Conservation (phyloP, 2,888 invertebrate genomes). For the Sminthurides aquaticus region DNA sequence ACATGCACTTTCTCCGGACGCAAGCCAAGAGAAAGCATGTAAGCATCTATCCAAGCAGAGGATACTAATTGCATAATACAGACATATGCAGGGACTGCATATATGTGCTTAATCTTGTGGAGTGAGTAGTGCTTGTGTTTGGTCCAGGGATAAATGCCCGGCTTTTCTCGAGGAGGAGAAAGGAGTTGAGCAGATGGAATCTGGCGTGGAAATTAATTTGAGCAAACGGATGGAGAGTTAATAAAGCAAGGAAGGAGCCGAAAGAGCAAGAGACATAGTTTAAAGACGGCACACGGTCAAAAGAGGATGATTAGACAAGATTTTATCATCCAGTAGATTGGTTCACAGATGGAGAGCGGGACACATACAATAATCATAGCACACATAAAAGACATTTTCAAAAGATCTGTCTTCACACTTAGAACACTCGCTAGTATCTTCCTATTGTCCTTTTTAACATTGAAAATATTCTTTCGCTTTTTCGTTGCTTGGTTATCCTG, state of each 20-base stretch:
- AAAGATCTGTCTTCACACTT: constrained; percentile 16
- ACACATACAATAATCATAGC: constrained; percentile 40
- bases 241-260: constrained; percentile 44
- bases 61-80: no score
- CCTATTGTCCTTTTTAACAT: background rate
- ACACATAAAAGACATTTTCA: constrained; percentile 27
- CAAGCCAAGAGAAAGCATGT: background rate
- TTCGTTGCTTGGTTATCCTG: no score
- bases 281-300: constrained; percentile 33
- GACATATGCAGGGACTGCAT: no score
- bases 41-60: background rate
- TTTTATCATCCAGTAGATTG: constrained; percentile 41
- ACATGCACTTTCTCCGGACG: background rate
- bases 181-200: constrained; percentile 1
- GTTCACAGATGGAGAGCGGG: constrained; percentile 42
- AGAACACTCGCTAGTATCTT: background rate
- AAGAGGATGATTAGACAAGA: constrained; percentile 25
- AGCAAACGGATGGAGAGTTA: background rate
- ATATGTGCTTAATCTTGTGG: no score
- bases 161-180: background rate
- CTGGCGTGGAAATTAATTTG: no score
- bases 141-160: no score
- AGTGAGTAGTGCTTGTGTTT: no score
- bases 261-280: constrained; percentile 36
- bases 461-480: no score